Evolutionary conservation across 2,113 vertebrate species (phyloP).

Genomic region (Odocoileus hemionus): DNA sequence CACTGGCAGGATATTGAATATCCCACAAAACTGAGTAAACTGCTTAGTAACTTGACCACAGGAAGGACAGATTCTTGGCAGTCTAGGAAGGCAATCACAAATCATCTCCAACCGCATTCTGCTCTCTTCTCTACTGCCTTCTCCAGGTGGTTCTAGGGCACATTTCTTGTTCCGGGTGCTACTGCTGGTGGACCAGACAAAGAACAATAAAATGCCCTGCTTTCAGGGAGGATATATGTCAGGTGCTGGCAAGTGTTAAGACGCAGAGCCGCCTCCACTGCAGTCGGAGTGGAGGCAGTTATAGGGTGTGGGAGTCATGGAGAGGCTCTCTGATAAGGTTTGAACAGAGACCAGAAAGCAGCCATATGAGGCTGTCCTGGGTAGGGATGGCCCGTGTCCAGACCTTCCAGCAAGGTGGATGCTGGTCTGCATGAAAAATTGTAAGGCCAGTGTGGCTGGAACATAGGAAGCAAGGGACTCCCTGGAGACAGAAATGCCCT

Average conservation of each 20-base stretch:
- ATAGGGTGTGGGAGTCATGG: accelerated
- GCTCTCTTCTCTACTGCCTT: background rate
- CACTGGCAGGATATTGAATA: background rate
- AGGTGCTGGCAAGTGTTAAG: background rate
- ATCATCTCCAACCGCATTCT: background rate
- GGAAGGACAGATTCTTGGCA: background rate
- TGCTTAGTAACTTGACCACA: background rate
- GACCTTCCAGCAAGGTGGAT: background rate
- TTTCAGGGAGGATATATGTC: background rate
- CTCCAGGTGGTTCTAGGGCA: background rate
- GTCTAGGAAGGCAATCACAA: background rate
- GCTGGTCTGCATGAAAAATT: background rate
- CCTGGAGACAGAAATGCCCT: background rate
- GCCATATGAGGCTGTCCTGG: accelerated
- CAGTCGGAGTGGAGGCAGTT: background rate
- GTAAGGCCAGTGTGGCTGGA: accelerated
- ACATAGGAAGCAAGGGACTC: background rate
- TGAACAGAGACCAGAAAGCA: background rate
- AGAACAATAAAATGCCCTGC: accelerated
- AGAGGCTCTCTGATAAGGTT: too few species aligned
- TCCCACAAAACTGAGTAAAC: background rate
- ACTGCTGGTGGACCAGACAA: background rate
- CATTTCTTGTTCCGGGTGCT: accelerated
- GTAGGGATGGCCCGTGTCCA: accelerated
- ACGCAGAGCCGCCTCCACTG: background rate